A percentile compares a stretch with the other conserved stretches of the same genome.
Evolutionary conservation across 2,113 vertebrate species (phyloP).

Genomic region (Phrynocephalus versicolor): DNA sequence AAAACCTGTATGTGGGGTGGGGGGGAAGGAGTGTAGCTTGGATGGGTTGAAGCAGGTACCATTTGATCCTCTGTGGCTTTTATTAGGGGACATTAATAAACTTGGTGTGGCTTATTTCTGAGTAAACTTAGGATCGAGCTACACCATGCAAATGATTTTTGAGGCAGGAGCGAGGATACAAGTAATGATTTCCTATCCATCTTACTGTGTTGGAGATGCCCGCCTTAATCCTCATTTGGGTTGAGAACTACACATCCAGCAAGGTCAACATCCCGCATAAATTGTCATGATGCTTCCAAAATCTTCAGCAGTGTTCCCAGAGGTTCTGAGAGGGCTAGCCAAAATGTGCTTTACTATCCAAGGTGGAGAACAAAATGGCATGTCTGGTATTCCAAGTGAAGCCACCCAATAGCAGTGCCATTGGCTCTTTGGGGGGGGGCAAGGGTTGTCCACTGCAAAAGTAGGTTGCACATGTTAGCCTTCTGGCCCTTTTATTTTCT

Average conservation of each 20-base stretch:
- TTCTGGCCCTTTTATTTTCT: neutral
- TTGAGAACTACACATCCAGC: neutral
- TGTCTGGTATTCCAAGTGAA: too few species aligned
- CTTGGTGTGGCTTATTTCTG: neutral
- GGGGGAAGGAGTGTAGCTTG: neutral
- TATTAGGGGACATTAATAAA: neutral
- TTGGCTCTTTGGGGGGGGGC: neutral
- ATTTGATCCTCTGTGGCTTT: neutral
- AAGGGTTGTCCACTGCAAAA: neutral
- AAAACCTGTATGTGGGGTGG: too few species aligned
- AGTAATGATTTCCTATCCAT: neutral
- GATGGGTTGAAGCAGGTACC: constrained; percentile 14
- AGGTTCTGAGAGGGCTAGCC: neutral
- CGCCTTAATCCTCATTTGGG: neutral
- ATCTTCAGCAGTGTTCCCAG: too few species aligned
- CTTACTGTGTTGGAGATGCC: neutral
- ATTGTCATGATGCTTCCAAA: neutral
- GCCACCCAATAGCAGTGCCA: too few species aligned
- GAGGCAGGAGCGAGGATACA: too few species aligned
- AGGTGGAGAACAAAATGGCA: too few species aligned
- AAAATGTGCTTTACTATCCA: too few species aligned
- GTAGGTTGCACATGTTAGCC: neutral
- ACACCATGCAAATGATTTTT: neutral
- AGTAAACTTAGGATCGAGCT: neutral
- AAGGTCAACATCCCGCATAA: neutral